Evolutionary conservation across 2,888 invertebrate genomes (phyloP), one percentile per base, ranked within the genome.

Genomic region (Andrena bicolor): DNA sequence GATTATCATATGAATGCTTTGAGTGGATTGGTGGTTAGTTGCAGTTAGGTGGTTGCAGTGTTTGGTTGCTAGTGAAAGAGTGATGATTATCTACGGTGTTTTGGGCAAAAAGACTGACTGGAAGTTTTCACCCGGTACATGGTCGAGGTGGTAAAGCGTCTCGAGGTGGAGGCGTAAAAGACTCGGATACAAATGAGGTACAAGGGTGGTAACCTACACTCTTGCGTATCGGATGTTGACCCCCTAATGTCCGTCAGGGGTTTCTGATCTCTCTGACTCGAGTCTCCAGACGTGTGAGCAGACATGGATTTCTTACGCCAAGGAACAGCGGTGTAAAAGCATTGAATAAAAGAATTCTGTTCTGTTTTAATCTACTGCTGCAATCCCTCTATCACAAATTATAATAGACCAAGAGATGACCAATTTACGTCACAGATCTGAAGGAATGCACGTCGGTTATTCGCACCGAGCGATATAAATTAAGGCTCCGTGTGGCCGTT

Each of bases 181-280:
- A 90, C 85, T 83, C 83, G 84, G 91, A 92, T 91, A 92, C 92
- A 92, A 92, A 92, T 92, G 92, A 92, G 90, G 91, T 92, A 92
- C 92, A 92, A 90, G 89, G 92, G 92, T 91, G 92, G 92, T 90
- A 91, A 92, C 89, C 90, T 90, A 90, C 90, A 89, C 90, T 90
- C 89, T 89, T 87, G 90, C 89, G 88, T 92, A 92, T 92, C 92
- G 91, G 91, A 92, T 92, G 91, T 90, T 88, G 86, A 89, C 89
- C 83, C 88, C 89, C 80, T 86, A 85, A 87, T 91, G 91, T 91
- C 90, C 89, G 88, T 88, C 86, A 82, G 89, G 87, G 88, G 87
- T 87, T 90, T 85, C 85, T 85, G 84, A 86, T 87, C 86, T 80
- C 82, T 80, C 78, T 30, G 53, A 75, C 56, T 56, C 56, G 68